These are phyloP conservation scores for Cerceris rybyensis DNA, from an alignment of 2,888 invertebrate genomes.

Conservation along the genomic window DNA sequence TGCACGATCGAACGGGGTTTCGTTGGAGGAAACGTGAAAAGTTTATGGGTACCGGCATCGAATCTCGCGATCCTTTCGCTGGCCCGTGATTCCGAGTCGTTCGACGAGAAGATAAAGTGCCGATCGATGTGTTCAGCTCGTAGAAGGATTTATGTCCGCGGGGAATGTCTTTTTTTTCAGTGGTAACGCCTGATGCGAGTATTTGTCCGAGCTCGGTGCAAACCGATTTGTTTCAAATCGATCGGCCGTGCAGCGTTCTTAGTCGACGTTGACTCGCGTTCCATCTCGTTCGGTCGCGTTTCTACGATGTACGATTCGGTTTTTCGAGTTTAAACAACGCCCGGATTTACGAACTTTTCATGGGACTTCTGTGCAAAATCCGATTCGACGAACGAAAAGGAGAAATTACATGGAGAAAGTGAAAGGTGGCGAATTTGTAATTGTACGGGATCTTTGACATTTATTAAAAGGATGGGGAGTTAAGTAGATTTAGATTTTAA, in stretches of 20 bases:
- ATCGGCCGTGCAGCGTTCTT: conserved; percentile 25
- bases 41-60: conserved; percentile 44
- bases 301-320: too few species aligned
- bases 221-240: conserved; percentile 33
- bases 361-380: too few species aligned
- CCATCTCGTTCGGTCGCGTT: conserved; percentile 5
- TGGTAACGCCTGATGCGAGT: conserved; percentile 29
- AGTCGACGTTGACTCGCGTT: conserved; percentile 20
- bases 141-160: conserved; percentile 54
- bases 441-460: too few species aligned
- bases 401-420: too few species aligned
- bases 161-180: neutral
- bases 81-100: conserved; percentile 57
- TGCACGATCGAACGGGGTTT: conserved; percentile 42
- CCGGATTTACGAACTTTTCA: too few species aligned
- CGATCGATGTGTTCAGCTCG: conserved; percentile 56
- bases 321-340: too few species aligned
- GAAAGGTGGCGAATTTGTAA: too few species aligned
- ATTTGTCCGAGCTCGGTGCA: conserved; percentile 30
- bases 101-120: conserved; percentile 53
- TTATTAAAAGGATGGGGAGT: too few species aligned
- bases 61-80: conserved; percentile 38
- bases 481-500: too few species aligned
- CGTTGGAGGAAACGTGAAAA: conserved; percentile 14
- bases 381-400: too few species aligned